Evolutionary conservation across 2,888 invertebrate genomes (phyloP), one percentile per base, ranked within the genome.

Genomic region (Agrilus cyanescens): DNA sequence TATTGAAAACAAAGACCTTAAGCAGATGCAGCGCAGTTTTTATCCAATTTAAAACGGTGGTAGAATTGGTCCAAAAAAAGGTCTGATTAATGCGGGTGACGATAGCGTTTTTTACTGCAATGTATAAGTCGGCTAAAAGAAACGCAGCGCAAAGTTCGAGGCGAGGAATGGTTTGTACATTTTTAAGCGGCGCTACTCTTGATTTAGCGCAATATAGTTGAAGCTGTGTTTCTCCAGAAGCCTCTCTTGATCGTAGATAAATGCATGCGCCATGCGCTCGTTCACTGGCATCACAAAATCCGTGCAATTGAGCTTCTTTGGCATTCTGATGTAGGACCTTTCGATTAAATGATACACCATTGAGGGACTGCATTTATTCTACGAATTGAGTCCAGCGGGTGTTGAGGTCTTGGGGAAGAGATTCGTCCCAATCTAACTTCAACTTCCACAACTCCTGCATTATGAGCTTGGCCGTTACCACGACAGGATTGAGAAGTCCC

Each of bases 21-120:
- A 50, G 52, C 7, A 41, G 16, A 14, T 32, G 16, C 29, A 51
- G 47, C 10, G 46, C 34, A 16, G 46, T 31, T 10, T 14, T 16
- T 8, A 57, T 42, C 57, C 58, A 60, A 30, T 48, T 47, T 2
- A 59, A 41, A 3, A 51, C 53, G 5, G 59, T 53, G 18, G 52
- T 52, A 0, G 56, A 58, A 43, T 60, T 57, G 4, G 53, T 51
- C 52, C 51, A 56, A 7, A 38, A 46, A 12, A 15, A 44, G 3
- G 45, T 32, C 29, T 40, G 12, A 2, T 40, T 29, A 12, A 44
- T 15, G 3, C 5, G 3, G 3, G 18, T 5, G 5, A 4, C 5
- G 3, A 18, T 18, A 1, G 25, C 13, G 1, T 46, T 16, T 5
- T 39, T 31, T 3, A 50, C 14, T n/a, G 38, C 36, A 1, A 31